These are phyloP conservation scores for Pilophorus perplexus DNA, from an alignment of 2,888 invertebrate genomes.

Conservation along the genomic window DNA sequence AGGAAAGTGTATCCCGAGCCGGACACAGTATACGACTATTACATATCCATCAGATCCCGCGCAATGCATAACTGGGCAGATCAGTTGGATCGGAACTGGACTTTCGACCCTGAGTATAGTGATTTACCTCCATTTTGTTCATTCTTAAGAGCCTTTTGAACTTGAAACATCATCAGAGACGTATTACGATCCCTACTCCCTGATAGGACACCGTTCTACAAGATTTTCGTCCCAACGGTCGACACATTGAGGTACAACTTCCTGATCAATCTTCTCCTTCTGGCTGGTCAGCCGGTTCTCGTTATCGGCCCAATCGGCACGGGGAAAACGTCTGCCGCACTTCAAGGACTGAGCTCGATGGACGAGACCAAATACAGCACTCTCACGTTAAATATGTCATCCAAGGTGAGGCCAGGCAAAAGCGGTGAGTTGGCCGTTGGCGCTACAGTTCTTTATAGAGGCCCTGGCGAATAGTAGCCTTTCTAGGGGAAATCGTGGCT, in stretches of 20 bases:
- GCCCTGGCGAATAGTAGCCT: too few species aligned
- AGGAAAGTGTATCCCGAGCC: constrained; percentile 76
- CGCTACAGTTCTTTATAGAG: too few species aligned
- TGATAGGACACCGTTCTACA: constrained; percentile 70
- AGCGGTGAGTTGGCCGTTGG: too few species aligned
- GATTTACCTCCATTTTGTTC: too few species aligned
- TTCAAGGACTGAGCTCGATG: constrained; percentile 58
- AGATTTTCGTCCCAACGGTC: constrained; percentile 80
- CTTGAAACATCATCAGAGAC: too few species aligned
- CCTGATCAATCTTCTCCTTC: constrained; percentile 65
- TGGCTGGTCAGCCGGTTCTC: constrained; percentile 67
- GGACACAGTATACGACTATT: constrained; percentile 87
- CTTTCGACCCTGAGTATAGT: constrained; percentile 64
- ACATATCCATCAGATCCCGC: constrained; percentile 70
- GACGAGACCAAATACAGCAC: constrained; percentile 61
- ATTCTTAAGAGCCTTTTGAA: too few species aligned
- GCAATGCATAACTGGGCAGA: constrained; percentile 78
- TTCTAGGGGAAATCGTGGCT: too few species aligned
- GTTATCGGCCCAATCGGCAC: constrained; percentile 84
- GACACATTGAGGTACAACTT: constrained; percentile 83
- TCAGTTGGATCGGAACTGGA: constrained; percentile 71
- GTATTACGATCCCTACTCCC: too few species aligned
- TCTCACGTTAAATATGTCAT: constrained; percentile 82
- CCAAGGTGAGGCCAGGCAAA: constrained; percentile 59
- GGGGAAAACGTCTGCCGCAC: constrained; percentile 77